Evolutionary conservation across 1,140 invertebrate species (phyloP).

Genomic region (Aphis craccivora): DNA sequence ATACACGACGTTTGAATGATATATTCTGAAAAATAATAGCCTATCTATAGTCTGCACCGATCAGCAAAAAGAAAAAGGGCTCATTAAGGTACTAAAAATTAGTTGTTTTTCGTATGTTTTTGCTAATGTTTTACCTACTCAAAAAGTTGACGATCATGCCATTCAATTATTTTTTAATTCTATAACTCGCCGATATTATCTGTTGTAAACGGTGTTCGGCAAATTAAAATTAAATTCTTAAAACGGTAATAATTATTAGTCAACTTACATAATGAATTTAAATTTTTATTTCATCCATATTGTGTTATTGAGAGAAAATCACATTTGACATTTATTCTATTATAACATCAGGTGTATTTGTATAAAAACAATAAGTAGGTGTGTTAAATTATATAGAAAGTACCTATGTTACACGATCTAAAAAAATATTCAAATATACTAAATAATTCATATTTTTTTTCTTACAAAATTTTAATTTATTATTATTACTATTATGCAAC

Average conservation of each 20-base stretch:
- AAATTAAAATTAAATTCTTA: background rate
- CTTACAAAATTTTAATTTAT: conserved; percentile 5
- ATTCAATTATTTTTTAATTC: background rate
- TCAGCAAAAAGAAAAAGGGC: background rate
- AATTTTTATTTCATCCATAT: background rate
- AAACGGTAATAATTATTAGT: background rate
- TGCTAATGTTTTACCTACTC: background rate
- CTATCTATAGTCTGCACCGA: background rate
- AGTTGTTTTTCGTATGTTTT: background rate
- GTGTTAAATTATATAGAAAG: conserved; percentile 43
- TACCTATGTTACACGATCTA: conserved; percentile 28
- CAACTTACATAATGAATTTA: background rate
- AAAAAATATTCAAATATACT: background rate
- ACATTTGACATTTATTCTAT: background rate
- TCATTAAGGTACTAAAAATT: background rate
- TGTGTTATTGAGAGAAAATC: conserved; percentile 19
- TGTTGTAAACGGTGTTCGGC: background rate
- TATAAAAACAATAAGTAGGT: conserved; percentile 37
- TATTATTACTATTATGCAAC: background rate
- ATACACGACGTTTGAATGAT: background rate
- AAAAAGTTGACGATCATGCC: background rate
- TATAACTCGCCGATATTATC: background rate
- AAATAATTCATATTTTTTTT: background rate
- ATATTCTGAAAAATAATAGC: conserved; percentile 10
- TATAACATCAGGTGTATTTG: background rate